Conservation (phyloP, 2,797 vertebrate genomes). For the Furcifer pardalis region DNA sequence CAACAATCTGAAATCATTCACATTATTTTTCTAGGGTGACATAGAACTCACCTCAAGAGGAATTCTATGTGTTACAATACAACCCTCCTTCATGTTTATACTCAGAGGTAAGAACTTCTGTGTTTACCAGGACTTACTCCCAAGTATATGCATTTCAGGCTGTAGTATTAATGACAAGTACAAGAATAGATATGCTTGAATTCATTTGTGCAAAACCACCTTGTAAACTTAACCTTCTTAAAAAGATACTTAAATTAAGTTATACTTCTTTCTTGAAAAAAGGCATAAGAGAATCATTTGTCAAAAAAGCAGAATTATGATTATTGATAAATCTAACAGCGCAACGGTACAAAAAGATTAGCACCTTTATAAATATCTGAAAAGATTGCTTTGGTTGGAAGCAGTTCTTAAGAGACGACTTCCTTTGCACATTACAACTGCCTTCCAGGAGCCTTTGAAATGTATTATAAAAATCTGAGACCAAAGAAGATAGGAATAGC, state of each 20-base stretch:
- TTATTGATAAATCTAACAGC: constrained; percentile 10
- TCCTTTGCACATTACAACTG: background rate
- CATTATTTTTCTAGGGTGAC: constrained; percentile 3
- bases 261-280: background rate
- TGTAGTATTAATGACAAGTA: background rate
- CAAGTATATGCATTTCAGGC: background rate
- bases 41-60: background rate
- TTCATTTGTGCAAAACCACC: background rate
- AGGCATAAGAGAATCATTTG: background rate
- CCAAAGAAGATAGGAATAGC: background rate
- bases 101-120: background rate
- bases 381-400: constrained; percentile 17
- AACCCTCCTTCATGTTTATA: constrained; percentile 15
- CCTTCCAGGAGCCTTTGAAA: background rate
- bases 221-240: background rate
- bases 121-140: background rate
- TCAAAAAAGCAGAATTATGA: background rate
- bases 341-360: constrained; percentile 10
- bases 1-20: background rate
- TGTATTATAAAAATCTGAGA: background rate
- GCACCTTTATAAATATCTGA: constrained; percentile 4
- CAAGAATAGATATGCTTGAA: background rate
- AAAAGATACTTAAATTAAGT: background rate
- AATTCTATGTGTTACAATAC: background rate
- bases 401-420: background rate